A percentile compares a stretch with the other conserved stretches of the same genome.
These are phyloP conservation scores for Natrix natrix DNA, from an alignment of 2,797 vertebrate species.

Conservation along the genomic window DNA sequence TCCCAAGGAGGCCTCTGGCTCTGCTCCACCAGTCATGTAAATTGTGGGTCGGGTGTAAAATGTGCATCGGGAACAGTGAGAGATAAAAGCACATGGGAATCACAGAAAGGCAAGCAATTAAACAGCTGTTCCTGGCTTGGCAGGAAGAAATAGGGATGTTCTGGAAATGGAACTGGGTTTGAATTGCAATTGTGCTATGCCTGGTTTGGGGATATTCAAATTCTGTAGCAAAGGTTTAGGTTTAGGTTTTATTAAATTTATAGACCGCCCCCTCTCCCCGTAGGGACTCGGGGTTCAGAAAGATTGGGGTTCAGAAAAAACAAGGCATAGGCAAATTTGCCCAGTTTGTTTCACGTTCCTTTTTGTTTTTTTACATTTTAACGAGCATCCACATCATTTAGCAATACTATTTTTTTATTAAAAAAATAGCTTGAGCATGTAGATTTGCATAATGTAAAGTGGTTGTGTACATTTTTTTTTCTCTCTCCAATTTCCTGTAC, in stretches of 20 bases:
- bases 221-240: neutral
- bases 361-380: neutral
- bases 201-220: neutral
- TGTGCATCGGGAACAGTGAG: neutral
- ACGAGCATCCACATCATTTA: neutral
- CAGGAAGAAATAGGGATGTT: neutral
- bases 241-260: no score
- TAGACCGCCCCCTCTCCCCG: no score
- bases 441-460: neutral
- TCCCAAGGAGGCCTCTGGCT: slow-evolving; percentile 1
- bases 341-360: neutral
- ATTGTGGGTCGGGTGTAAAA: slow-evolving; percentile 31
- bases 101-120: neutral
- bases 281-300: no score
- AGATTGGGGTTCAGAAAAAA: neutral
- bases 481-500: neutral
- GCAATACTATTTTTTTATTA: neutral
- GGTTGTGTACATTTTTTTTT: neutral
- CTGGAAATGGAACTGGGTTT: neutral
- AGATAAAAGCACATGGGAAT: slow-evolving; percentile 7
- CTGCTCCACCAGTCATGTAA: slow-evolving; percentile 25
- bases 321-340: neutral
- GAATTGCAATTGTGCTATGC: neutral
- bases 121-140: slow-evolving; percentile 12
- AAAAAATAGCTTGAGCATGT: neutral